phyloP scores from a whole-genome alignment of 2,888 invertebrate species.

The Campoplex capitator region DNA sequence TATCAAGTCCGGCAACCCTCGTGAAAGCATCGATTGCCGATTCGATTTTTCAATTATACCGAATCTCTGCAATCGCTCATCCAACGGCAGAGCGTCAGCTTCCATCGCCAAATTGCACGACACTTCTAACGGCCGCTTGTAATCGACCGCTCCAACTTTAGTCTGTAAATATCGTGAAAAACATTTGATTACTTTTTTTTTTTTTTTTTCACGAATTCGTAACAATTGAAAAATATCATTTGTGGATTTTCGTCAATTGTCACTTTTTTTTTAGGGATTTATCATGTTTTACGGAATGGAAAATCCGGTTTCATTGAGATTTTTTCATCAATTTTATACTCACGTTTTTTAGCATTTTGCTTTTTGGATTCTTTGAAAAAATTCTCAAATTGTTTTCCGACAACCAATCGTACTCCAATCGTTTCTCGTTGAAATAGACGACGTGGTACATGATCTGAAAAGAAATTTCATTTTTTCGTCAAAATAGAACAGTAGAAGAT shows the following conservation, averaged over 20 bases:
- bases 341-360: neutral
- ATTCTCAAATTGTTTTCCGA: slow-evolving; percentile 83
- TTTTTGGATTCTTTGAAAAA: slow-evolving; percentile 72
- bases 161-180: neutral
- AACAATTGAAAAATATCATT: neutral
- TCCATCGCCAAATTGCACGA: neutral
- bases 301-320: neutral
- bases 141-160: neutral
- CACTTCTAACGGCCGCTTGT: neutral
- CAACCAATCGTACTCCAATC: slow-evolving; percentile 85
- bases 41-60: neutral
- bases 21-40: neutral
- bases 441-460: slow-evolving; percentile 86
- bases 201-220: neutral
- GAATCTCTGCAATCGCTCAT: neutral
- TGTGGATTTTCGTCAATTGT: no score
- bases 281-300: neutral
- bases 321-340: neutral
- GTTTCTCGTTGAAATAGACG: slow-evolving; percentile 85
- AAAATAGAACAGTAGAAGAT: neutral
- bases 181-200: neutral
- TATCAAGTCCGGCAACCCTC: neutral
- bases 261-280: no score
- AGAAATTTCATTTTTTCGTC: neutral
- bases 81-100: neutral